A percentile compares a stretch with the other conserved stretches of the same genome.
Evolutionary conservation across 2,888 invertebrate species (phyloP).

Genomic region (Coremacera marginata): DNA sequence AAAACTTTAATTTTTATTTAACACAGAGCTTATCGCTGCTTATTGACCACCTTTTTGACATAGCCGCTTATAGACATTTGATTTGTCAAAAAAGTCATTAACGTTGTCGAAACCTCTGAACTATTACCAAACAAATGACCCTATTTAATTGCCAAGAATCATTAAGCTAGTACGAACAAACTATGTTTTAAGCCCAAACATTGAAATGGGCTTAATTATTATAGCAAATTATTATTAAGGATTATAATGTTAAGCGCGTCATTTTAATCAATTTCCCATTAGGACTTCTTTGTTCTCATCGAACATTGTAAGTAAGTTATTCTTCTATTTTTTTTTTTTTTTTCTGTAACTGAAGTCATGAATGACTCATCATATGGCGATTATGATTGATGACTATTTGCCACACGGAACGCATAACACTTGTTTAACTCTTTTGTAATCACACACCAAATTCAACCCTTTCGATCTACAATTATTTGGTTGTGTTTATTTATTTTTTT

Average conservation of each 20-base stretch:
- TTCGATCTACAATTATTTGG: background rate
- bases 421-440: conserved; percentile 28
- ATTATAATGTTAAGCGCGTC: conserved; percentile 20
- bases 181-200: background rate
- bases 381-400: conserved; percentile 35
- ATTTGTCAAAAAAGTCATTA: too few relatives aligned
- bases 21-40: too few relatives aligned
- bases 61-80: background rate
- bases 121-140: too few relatives aligned
- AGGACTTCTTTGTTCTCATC: background rate
- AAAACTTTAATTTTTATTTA: too few relatives aligned
- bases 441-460: background rate
- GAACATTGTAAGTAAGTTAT: background rate
- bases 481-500: background rate
- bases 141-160: background rate
- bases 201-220: conserved; percentile 20
- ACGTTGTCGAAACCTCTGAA: too few relatives aligned
- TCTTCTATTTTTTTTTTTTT: background rate
- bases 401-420: conserved; percentile 6
- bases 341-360: conserved; percentile 12
- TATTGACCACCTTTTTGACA: too few relatives aligned
- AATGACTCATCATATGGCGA: conserved; percentile 32
- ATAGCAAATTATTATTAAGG: conserved; percentile 15
- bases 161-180: background rate
- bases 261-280: conserved; percentile 31